These are phyloP conservation scores for Drosophila lutescens DNA, from an alignment of 2,888 invertebrate genomes.

Conservation along the genomic window DNA sequence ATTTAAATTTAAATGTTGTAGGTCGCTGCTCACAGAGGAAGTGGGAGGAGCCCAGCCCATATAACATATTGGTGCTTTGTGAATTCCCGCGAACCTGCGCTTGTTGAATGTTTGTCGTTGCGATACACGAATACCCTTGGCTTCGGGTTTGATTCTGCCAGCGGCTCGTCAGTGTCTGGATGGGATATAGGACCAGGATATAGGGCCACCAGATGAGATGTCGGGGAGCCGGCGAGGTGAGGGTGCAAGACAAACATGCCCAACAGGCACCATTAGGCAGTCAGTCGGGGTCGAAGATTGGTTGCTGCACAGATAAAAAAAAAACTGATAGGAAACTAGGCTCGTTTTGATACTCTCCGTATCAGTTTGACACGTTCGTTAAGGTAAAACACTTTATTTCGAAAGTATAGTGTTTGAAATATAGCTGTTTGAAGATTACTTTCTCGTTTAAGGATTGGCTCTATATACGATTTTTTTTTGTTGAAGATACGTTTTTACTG, in stretches of 20 bases:
- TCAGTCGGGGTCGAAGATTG: constrained; percentile 22
- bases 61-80: not conserved
- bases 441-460: too few relatives aligned
- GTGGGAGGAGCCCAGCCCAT: not conserved
- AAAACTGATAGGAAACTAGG: too few relatives aligned
- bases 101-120: constrained; percentile 16
- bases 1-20: constrained; percentile 55
- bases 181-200: not conserved
- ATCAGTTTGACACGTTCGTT: too few relatives aligned
- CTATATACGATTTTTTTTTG: too few relatives aligned
- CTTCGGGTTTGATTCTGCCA: constrained; percentile 2
- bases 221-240: not conserved
- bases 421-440: too few relatives aligned
- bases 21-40: not conserved
- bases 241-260: constrained; percentile 41
- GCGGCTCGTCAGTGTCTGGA: constrained; percentile 37
- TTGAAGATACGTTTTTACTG: too few relatives aligned
- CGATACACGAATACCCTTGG: not conserved
- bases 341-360: too few relatives aligned
- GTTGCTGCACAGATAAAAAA: not conserved
- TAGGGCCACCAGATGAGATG: not conserved
- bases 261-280: constrained; percentile 55
- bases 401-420: too few relatives aligned
- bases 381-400: too few relatives aligned
- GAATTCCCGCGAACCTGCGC: not conserved